Evolutionary conservation across 2,113 vertebrate genomes (phyloP).

Genomic region (Jacana jacana): DNA sequence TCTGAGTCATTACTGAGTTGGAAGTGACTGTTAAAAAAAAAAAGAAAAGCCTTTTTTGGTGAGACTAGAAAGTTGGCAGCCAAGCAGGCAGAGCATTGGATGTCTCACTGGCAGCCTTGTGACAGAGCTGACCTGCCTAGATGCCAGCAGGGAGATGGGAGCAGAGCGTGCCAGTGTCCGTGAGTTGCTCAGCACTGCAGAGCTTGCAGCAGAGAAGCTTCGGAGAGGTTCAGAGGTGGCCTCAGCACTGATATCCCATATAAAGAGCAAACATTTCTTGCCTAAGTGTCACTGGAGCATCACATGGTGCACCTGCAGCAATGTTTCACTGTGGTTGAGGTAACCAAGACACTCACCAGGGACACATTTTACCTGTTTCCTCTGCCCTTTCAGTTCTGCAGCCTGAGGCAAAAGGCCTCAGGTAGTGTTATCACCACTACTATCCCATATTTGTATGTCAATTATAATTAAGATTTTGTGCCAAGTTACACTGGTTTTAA

Average conservation of each 20-base stretch:
- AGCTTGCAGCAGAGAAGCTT: background rate
- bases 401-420: background rate
- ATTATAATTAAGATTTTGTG: background rate
- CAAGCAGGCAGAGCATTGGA: background rate
- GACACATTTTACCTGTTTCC: background rate
- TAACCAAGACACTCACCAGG: background rate
- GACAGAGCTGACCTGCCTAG: slow-evolving; percentile 38
- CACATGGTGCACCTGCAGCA: background rate
- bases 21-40: background rate
- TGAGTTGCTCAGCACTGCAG: background rate
- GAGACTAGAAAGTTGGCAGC: slow-evolving; percentile 53
- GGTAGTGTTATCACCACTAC: background rate
- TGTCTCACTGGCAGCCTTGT: slow-evolving; percentile 32
- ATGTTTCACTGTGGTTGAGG: background rate
- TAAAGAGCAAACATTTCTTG: background rate
- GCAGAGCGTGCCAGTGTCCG: background rate
- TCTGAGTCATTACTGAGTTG: slow-evolving; percentile 61
- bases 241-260: background rate
- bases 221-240: background rate
- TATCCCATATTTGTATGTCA: background rate
- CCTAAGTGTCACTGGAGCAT: background rate
- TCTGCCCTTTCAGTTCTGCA: background rate
- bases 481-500: background rate
- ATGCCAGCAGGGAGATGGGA: background rate
- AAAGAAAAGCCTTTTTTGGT: background rate